Percentiles rank a stretch among this genome's conserved stretches.
Conservation (phyloP, 2,113 vertebrate genomes). For the Barnardius zonarius region DNA sequence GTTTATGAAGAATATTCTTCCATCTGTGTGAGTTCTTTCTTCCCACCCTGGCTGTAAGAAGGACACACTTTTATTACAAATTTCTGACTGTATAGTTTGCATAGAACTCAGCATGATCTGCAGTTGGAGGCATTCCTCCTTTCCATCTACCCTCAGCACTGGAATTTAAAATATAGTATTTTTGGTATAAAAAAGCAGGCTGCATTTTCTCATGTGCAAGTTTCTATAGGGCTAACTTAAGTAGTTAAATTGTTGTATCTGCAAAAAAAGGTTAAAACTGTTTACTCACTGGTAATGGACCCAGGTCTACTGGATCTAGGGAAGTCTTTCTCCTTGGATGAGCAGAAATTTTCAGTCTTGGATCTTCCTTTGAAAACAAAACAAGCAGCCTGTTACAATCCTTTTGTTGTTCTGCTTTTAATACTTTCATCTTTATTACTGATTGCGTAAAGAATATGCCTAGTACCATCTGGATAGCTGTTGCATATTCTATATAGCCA, state of each 20-base stretch:
- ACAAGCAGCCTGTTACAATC: slow-evolving; percentile 27
- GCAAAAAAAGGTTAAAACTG: background rate
- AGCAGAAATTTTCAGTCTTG: slow-evolving; percentile 85
- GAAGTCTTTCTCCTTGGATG: slow-evolving; percentile 79
- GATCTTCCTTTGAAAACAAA: slow-evolving; percentile 85
- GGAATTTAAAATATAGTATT: background rate
- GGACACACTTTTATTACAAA: background rate
- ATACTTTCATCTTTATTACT: background rate
- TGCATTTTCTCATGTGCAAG: background rate
- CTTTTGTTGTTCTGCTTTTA: background rate
- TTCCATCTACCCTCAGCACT: background rate
- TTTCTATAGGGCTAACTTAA: background rate
- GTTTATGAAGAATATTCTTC: slow-evolving; percentile 95
- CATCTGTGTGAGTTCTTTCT: slow-evolving; percentile 91
- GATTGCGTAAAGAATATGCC: background rate
- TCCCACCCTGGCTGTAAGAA: slow-evolving; percentile 92
- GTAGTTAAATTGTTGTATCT: background rate
- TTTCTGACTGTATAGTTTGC: background rate
- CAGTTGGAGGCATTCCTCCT: background rate
- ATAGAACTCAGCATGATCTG: background rate
- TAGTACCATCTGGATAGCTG: background rate
- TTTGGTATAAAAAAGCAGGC: background rate
- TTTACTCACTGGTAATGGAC: slow-evolving; percentile 87
- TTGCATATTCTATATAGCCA: background rate
- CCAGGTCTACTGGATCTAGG: slow-evolving; percentile 85